Conservation (phyloP, 2,113 vertebrate species). For the Syngnathoides biaculeatus region DNA sequence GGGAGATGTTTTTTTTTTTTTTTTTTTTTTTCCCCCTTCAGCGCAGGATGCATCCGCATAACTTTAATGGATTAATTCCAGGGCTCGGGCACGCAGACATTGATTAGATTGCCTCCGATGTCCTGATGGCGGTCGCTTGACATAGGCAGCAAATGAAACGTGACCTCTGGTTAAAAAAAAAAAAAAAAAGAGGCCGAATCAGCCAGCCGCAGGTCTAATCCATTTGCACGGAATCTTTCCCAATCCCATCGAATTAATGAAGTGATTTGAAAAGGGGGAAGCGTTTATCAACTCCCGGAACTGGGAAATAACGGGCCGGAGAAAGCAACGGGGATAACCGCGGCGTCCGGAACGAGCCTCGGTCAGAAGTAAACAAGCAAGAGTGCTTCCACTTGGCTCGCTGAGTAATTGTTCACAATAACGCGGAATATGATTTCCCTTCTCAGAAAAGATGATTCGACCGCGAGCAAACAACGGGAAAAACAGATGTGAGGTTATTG, state of each 20-base stretch:
- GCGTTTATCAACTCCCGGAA: conserved; percentile 77
- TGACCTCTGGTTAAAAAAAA: conserved; percentile 75
- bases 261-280: conserved; percentile 83
- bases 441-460: conserved; percentile 51
- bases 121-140: conserved; percentile 77
- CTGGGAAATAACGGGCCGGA: conserved; percentile 67
- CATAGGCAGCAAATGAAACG: conserved; percentile 90
- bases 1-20: conserved; percentile 77
- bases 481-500: conserved; percentile 47
- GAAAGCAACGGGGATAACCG: conserved; percentile 47
- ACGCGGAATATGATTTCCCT: conserved; percentile 46
- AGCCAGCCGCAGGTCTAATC: conserved; percentile 78
- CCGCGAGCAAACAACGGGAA: conserved; percentile 45
- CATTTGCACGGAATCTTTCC: conserved; percentile 82
- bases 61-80: conserved; percentile 86
- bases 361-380: conserved; percentile 15
- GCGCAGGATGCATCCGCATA: conserved; percentile 84
- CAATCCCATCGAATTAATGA: conserved; percentile 92
- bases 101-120: conserved; percentile 85
- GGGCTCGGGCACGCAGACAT: conserved; percentile 81
- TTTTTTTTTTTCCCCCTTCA: conserved; percentile 10
- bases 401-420: conserved; percentile 36
- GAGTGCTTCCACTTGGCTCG: conserved; percentile 21
- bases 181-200: conserved; percentile 76
- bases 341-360: conserved; percentile 15